A percentile compares a stretch with the other conserved stretches of the same genome.
These are phyloP conservation scores for Micrastur ruficollis DNA, from an alignment of 2,797 vertebrate genomes.

Conservation along the genomic window DNA sequence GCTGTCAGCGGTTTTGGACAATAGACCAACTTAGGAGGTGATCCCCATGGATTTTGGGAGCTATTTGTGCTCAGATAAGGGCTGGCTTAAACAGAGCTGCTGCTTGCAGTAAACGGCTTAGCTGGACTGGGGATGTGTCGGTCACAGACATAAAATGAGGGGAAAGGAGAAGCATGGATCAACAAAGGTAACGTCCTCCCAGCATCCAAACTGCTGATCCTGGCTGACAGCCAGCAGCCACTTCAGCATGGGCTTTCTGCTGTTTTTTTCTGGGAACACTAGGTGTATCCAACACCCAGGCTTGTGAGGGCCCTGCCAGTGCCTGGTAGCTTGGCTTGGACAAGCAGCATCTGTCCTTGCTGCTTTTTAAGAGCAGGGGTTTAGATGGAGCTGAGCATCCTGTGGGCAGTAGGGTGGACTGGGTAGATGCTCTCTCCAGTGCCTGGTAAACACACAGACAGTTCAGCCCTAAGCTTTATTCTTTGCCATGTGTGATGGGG, in stretches of 20 bases:
- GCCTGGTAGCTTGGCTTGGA: background rate
- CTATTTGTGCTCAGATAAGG: background rate
- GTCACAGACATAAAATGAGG: background rate
- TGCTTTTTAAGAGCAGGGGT: background rate
- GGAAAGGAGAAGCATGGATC: background rate
- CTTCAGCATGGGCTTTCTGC: background rate
- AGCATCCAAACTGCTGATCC: background rate
- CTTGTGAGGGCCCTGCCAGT: background rate
- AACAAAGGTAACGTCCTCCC: background rate
- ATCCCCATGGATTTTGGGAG: background rate
- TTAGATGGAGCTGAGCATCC: background rate
- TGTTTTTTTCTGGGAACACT: background rate
- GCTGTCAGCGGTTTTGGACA: background rate
- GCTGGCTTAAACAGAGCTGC: background rate
- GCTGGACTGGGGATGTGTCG: background rate
- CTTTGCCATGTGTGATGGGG: fast-evolving
- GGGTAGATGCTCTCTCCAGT: background rate
- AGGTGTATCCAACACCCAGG: background rate
- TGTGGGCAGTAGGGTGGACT: background rate
- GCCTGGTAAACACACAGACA: background rate
- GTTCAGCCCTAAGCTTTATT: background rate
- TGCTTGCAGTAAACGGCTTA: background rate
- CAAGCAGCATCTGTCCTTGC: background rate
- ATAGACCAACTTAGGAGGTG: background rate
- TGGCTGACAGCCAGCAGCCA: background rate